Conservation (phyloP, 2,113 vertebrate species). For the Theristicus caerulescens region DNA sequence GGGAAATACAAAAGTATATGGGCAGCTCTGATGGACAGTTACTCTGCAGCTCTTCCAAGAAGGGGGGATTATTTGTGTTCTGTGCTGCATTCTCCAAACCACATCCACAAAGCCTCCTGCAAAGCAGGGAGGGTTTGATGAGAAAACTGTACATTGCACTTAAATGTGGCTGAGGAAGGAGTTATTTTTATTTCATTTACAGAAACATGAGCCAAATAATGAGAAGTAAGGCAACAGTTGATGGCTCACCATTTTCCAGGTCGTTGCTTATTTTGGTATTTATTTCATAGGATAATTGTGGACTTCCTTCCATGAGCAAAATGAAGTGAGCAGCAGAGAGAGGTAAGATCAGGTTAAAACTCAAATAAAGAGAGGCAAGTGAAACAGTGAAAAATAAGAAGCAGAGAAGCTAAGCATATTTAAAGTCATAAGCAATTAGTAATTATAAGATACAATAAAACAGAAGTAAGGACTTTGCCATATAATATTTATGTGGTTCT, state of each 20-base stretch:
- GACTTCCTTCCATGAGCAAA: background rate
- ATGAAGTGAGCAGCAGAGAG: background rate
- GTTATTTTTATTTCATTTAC: background rate
- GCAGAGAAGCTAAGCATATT: background rate
- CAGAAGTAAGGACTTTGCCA: background rate
- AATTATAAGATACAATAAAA: background rate
- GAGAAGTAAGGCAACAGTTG: background rate
- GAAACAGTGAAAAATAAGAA: conserved; percentile 12
- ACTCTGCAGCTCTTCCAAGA: background rate
- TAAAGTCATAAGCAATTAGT: conserved; percentile 18
- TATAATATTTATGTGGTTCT: background rate
- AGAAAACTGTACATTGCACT: background rate
- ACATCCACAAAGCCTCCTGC: background rate
- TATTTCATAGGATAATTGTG: background rate
- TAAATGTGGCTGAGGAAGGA: background rate
- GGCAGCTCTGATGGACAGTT: background rate
- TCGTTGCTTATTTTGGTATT: background rate
- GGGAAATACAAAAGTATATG: background rate
- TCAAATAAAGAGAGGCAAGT: background rate
- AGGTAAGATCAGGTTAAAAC: background rate
- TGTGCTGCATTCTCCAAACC: background rate
- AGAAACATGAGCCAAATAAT: background rate
- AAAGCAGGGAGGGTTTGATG: background rate
- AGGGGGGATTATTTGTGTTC: background rate
- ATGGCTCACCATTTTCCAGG: background rate